A percentile compares a stretch with the other conserved stretches of the same genome.
These are phyloP conservation scores for Danionella dracula DNA, from an alignment of 2,797 vertebrate species.

Conservation along the genomic window DNA sequence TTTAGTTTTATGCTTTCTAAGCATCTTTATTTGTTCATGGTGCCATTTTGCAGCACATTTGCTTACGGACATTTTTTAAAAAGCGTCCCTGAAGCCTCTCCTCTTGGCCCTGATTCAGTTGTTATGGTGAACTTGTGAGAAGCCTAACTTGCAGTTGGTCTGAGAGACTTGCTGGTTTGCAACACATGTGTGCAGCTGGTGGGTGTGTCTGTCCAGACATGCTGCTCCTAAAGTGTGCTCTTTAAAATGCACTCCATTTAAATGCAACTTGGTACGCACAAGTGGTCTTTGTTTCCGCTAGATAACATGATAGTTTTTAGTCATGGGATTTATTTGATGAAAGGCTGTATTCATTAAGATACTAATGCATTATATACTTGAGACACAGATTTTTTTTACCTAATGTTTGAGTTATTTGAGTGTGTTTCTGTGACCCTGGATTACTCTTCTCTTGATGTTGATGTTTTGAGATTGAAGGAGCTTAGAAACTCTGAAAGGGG, in stretches of 20 bases:
- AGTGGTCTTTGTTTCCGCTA: background rate
- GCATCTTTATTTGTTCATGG: constrained; percentile 1
- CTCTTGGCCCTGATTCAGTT: background rate
- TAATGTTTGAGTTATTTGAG: background rate
- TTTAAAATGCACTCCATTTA: constrained; percentile 58
- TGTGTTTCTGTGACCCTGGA: background rate
- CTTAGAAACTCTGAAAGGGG: background rate
- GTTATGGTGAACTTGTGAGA: background rate
- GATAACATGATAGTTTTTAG: background rate
- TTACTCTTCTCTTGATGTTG: background rate
- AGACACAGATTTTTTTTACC: background rate
- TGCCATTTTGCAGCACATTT: background rate
- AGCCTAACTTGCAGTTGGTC: constrained; percentile 41
- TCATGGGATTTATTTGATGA: background rate
- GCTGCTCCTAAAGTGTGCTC: constrained; percentile 54
- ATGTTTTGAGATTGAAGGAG: background rate
- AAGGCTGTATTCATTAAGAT: background rate
- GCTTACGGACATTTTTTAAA: constrained; percentile 3
- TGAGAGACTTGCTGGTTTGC: background rate
- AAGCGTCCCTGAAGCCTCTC: background rate
- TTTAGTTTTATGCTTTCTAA: too few relatives aligned
- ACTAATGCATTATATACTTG: background rate
- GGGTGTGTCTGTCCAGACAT: constrained; percentile 62
- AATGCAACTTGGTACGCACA: constrained; percentile 36
- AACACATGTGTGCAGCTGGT: constrained; percentile 54